phyloP scores from a whole-genome alignment of 1,140 invertebrate species.

The Acromyrmex heyeri region DNA sequence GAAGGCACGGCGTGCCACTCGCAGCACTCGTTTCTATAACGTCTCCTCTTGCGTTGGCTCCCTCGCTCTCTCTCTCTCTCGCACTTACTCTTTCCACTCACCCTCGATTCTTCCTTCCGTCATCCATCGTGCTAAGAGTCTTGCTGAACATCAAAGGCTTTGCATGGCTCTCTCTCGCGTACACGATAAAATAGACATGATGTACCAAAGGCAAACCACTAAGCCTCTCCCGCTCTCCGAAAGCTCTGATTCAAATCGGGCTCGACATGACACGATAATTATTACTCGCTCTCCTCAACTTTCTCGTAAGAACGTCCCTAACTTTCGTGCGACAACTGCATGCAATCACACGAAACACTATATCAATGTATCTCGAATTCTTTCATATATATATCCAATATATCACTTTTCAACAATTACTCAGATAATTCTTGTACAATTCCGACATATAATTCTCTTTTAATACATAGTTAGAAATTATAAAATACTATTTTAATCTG shows the following conservation, averaged over 20 bases:
- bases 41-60: background rate
- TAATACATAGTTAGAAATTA: background rate
- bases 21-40: conserved; percentile 1
- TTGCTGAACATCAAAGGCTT: conserved; percentile 80
- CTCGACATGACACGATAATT: conserved; percentile 70
- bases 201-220: conserved; percentile 72
- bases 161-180: conserved; percentile 52
- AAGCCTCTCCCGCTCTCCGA: conserved; percentile 28
- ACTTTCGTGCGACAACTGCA: conserved; percentile 39
- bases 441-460: background rate
- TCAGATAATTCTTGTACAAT: background rate
- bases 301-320: conserved; percentile 1
- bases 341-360: background rate
- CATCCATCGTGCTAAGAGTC: conserved; percentile 78
- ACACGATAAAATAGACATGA: conserved; percentile 70
- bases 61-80: background rate
- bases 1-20: conserved; percentile 41
- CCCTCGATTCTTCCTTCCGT: conserved; percentile 40
- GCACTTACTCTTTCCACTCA: background rate
- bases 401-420: background rate
- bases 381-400: no score
- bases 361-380: background rate
- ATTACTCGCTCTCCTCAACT: conserved; percentile 42
- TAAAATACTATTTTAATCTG: background rate
- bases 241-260: conserved; percentile 67